Evolutionary conservation across 1,140 invertebrate genomes (phyloP), one percentile per base, ranked within the genome.

Genomic region (Brachionus sp.): DNA sequence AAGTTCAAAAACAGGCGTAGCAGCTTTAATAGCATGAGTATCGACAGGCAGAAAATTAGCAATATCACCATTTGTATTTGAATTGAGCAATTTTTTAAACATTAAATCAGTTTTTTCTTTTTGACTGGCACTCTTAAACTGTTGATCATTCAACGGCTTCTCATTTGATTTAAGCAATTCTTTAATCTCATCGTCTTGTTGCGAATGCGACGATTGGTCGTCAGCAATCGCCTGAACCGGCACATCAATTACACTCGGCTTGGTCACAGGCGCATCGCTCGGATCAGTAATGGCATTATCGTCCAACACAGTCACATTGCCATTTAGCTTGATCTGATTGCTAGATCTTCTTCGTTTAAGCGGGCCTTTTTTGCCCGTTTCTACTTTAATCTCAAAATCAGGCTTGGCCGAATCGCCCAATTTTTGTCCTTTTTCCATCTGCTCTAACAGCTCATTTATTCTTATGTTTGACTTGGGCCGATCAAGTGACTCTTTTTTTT

Each of bases 101-200:
- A 75, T 46, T 12, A 75, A 23, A 75, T 75, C 70, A 46, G 42
- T 25, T 29, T 44, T 75, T 4, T 75, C 68, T 42, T 73, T 73
- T 73, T 73, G 68, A 42, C n/a, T 9, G 19, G 12, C 23, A 5
- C 6, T 37, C n/a, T 44, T 75, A 29, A 75, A 75, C 1, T 75
- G 39, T 75, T 75, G 12, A 75, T 19, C 23, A n/a, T 29, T 75
- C 25, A 29, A 29, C 62, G 12, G 12, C 44, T 75, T 75, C 23
- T 75, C n/a, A 5, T 50, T 46, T 5, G 42, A 13, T 5, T 75
- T 75, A 2, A 46, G 23, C 44, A 80, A 10, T 44, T 80, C 77
- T 80, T 62, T 57, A 10, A 80, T 64, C 16, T 80, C 77, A 16
- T 80, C 77, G 5, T 80, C 77, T 62, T 80, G 77, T 66, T 80